Conservation (phyloP, 2,888 invertebrate genomes). For the Napeogenes inachia region DNA sequence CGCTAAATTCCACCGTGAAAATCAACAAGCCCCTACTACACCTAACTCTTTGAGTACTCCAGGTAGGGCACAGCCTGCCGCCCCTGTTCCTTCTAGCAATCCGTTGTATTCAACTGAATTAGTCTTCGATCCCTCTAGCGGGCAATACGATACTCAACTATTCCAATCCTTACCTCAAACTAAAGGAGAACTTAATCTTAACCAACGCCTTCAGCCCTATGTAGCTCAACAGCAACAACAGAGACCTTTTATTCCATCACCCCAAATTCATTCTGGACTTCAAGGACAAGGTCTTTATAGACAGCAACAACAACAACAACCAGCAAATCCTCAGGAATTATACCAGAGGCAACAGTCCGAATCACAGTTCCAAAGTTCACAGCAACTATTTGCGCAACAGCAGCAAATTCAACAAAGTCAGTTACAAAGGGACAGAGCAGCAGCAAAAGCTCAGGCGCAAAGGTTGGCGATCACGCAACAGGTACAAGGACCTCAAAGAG, state of each 20-base stretch:
- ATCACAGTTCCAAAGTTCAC: conserved; percentile 79
- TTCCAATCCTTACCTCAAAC: conserved; percentile 86
- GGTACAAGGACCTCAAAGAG: conserved; percentile 51
- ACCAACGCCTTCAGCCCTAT: conserved; percentile 85
- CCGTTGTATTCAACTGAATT: conserved; percentile 88
- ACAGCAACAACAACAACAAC: conserved; percentile 54
- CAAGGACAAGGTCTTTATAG: conserved; percentile 67
- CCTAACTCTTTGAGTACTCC: conserved; percentile 53
- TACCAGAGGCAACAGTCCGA: conserved; percentile 81
- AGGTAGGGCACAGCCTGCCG: conserved; percentile 53
- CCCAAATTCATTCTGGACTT: conserved; percentile 68
- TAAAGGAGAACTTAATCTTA: conserved; percentile 83
- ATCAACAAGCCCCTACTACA: conserved; percentile 77
- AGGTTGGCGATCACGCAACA: conserved; percentile 52
- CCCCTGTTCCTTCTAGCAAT: conserved; percentile 69
- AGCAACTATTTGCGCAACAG: conserved; percentile 81
- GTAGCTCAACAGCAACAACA: conserved; percentile 80
- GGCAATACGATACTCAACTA: conserved; percentile 87
- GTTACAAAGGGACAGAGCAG: conserved; percentile 76
- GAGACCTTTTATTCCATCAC: conserved; percentile 77
- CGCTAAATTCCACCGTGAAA: conserved; percentile 83
- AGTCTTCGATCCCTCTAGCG: conserved; percentile 85
- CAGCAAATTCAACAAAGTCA: conserved; percentile 83
- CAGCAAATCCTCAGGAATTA: conserved; percentile 65
- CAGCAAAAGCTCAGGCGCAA: conserved; percentile 73